A percentile compares a stretch with the other conserved stretches of the same genome.
Conservation (phyloP, 2,797 vertebrate species). For the Anas bahamensis region DNA sequence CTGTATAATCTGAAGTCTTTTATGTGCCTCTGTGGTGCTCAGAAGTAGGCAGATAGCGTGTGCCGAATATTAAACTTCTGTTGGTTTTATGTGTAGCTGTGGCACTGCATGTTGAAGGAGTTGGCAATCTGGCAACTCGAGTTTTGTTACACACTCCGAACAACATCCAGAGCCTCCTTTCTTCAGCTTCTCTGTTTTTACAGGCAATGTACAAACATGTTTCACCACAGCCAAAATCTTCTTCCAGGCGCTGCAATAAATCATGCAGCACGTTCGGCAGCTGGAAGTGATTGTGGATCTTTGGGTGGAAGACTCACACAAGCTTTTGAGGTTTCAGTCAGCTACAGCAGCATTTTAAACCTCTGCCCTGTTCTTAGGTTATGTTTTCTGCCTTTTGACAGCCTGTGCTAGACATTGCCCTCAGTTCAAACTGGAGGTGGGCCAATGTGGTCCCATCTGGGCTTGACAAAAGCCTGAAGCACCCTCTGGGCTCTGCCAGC, state of each 20-base stretch:
- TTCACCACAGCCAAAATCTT: slow-evolving; percentile 46
- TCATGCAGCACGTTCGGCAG: not conserved
- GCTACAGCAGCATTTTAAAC: slow-evolving; percentile 17
- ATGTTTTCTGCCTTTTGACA: not conserved
- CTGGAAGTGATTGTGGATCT: slow-evolving; percentile 43
- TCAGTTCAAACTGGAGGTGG: not conserved
- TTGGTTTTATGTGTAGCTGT: not conserved
- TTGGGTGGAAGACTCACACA: not conserved
- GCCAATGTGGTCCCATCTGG: not conserved
- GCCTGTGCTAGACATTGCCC: not conserved
- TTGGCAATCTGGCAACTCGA: not conserved
- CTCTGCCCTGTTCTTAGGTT: not conserved
- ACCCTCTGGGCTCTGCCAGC: not conserved
- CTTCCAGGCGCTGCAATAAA: slow-evolving; percentile 42
- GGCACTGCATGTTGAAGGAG: not conserved
- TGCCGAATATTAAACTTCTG: not conserved
- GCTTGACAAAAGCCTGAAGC: not conserved
- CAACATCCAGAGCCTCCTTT: not conserved
- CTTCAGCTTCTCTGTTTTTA: slow-evolving; percentile 41
- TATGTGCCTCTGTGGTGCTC: not conserved
- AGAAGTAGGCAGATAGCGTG: not conserved
- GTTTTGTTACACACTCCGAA: slow-evolving; percentile 25
- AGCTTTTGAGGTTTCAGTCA: not conserved
- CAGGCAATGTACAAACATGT: not conserved
- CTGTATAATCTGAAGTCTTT: not conserved